These are phyloP conservation scores for Camarhynchus parvulus DNA, from an alignment of 2,113 vertebrate genomes.

Conservation along the genomic window DNA sequence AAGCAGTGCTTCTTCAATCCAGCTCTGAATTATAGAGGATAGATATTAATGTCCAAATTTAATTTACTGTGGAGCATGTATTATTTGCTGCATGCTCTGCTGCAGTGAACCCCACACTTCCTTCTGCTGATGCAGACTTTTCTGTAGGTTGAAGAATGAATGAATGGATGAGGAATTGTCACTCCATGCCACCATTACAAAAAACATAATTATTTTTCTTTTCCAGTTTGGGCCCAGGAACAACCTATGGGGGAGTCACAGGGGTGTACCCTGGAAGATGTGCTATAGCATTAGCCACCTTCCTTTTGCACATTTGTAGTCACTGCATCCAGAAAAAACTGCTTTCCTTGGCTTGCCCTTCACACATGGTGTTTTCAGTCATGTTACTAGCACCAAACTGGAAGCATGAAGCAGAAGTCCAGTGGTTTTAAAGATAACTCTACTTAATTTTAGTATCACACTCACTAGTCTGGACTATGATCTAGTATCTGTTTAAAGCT, in stretches of 20 bases:
- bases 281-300: neutral
- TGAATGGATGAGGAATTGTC: neutral
- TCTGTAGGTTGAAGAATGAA: slow-evolving; percentile 50
- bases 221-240: slow-evolving; percentile 47
- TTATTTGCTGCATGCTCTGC: slow-evolving; percentile 53
- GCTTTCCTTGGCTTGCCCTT: neutral
- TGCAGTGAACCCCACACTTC: slow-evolving; percentile 32
- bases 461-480: neutral
- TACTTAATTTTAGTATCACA: neutral
- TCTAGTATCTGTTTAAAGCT: neutral
- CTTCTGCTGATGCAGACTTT: slow-evolving; percentile 37
- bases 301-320: neutral
- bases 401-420: neutral
- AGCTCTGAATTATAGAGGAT: slow-evolving; percentile 56
- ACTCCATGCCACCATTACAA: slow-evolving; percentile 55
- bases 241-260: slow-evolving; percentile 33
- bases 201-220: slow-evolving; percentile 70
- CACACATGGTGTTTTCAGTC: neutral
- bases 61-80: slow-evolving; percentile 43
- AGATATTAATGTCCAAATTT: slow-evolving; percentile 58
- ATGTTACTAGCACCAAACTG: neutral
- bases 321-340: neutral
- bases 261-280: neutral
- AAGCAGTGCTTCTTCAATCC: neutral
- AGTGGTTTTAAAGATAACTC: neutral